phyloP scores from a whole-genome alignment of 2,113 vertebrate species.

The Hucho hucho region DNA sequence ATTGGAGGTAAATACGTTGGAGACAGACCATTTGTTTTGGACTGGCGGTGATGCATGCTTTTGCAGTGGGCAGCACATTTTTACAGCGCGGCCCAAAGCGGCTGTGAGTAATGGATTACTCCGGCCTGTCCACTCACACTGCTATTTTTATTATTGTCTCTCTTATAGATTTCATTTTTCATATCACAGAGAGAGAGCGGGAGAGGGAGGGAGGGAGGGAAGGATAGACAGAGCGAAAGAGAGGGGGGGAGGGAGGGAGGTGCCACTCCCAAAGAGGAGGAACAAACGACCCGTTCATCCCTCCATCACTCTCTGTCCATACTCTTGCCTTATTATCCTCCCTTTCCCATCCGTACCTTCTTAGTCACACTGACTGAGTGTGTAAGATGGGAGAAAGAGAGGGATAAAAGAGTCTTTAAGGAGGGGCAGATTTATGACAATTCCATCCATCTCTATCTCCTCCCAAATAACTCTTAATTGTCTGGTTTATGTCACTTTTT shows the following conservation, averaged over 20 bases:
- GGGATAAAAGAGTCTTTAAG: slow-evolving; percentile 60
- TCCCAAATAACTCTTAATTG: neutral
- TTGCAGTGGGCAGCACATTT: slow-evolving; percentile 81
- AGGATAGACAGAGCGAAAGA: neutral
- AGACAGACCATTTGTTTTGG: slow-evolving; percentile 79
- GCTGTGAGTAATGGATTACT: slow-evolving; percentile 81
- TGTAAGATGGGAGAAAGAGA: slow-evolving; percentile 52
- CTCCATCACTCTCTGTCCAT: slow-evolving; percentile 14
- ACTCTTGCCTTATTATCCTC: slow-evolving; percentile 58
- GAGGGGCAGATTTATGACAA: slow-evolving; percentile 58
- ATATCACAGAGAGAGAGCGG: slow-evolving; percentile 47
- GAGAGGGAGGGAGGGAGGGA: slow-evolving; percentile 11
- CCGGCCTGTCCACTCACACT: slow-evolving; percentile 76
- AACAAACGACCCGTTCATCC: slow-evolving; percentile 22
- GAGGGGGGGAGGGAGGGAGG: neutral
- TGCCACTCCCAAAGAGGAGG: slow-evolving; percentile 35
- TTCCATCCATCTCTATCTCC: slow-evolving; percentile 27
- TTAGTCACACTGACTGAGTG: slow-evolving; percentile 52
- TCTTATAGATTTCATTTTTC: slow-evolving; percentile 79
- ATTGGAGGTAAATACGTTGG: slow-evolving; percentile 78
- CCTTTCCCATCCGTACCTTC: slow-evolving; percentile 47
- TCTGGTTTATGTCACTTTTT: neutral
- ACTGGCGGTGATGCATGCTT: slow-evolving; percentile 78
- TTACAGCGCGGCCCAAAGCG: slow-evolving; percentile 79
- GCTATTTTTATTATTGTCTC: slow-evolving; percentile 82